Percentiles rank a stretch among this genome's conserved stretches.
Evolutionary conservation across 2,113 vertebrate genomes (phyloP).

Genomic region (Peromyscus maniculatus): DNA sequence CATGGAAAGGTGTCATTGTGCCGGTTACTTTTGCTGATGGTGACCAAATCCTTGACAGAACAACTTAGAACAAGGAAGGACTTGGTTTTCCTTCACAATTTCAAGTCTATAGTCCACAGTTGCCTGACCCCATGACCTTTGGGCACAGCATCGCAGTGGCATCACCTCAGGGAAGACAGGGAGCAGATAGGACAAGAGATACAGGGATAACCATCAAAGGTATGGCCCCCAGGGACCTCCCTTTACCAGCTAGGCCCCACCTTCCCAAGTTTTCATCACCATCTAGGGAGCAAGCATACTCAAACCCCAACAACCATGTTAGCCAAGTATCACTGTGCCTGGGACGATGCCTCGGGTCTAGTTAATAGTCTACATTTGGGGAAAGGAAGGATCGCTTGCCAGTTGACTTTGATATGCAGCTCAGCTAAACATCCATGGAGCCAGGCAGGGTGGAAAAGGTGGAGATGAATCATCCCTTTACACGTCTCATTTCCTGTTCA

Average conservation of each 20-base stretch:
- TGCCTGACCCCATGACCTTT: neutral
- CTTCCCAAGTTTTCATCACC: neutral
- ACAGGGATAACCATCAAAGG: neutral
- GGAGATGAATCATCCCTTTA: constrained; percentile 44
- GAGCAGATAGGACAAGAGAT: neutral
- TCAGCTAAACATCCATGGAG: neutral
- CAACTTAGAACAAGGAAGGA: neutral
- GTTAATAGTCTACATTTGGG: neutral
- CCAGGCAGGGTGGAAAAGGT: neutral
- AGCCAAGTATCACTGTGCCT: neutral
- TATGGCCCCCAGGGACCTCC: too few species aligned
- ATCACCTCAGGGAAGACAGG: neutral
- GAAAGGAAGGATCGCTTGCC: constrained; percentile 4
- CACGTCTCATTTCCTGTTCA: constrained; percentile 67
- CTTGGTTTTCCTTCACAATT: neutral
- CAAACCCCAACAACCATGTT: neutral
- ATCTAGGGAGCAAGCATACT: neutral
- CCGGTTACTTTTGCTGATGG: too few species aligned
- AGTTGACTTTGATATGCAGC: neutral
- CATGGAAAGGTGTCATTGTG: neutral
- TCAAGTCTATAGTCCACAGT: neutral
- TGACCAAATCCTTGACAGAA: neutral
- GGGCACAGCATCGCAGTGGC: neutral
- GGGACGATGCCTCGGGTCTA: neutral
- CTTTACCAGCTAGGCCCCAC: neutral